Evolutionary conservation across 1,140 invertebrate species (phyloP), one percentile per base, ranked within the genome.

Genomic region (Euura lappo): DNA sequence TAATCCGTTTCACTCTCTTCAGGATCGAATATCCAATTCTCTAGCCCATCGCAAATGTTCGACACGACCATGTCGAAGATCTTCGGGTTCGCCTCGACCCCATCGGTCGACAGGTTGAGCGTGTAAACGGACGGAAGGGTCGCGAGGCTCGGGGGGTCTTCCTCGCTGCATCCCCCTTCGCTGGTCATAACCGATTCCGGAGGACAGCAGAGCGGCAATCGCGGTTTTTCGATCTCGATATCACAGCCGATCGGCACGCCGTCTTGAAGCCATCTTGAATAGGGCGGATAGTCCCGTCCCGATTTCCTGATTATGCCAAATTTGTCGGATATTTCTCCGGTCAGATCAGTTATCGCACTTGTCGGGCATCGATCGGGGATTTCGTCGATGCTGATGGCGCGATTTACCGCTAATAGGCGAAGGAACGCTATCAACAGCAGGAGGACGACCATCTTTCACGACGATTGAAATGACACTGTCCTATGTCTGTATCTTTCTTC

Each of bases 11-110:
- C 80, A 10, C 82, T 77, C 45, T 78, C 74, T 0, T 86, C 76
- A 0, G 90, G 90, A 43, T 88, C 79, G 45, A 91, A 74, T 73
- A 80, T 77, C 74, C 87, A 91, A 60, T 86, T 67, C 7, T 64
- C 69, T 2, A 11, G 10, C 0, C 6, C 13, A 0, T 68, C 2
- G 13, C 83, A 84, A 0, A 78, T 77, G 74, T 79, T 68, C 0
- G n/a, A 4, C 0, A 67, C 4, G 45, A 70, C 5, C 3, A 79
- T 4, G 6, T 75, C 1, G n/a, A 79, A 78, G 47, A 8, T 51
- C 47, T 51, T n/a, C 47, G 7, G 7, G 47, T 7, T 51, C 47
- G 11, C 7, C 47, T 51, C 47, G 11, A 51, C 47, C 7, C 7
- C 7, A 51, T n/a, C n/a, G 7, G 11, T 2, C 47, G 7, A n/a